These are phyloP conservation scores for Pluvianellus socialis DNA, from an alignment of 2,113 vertebrate genomes.

Conservation along the genomic window DNA sequence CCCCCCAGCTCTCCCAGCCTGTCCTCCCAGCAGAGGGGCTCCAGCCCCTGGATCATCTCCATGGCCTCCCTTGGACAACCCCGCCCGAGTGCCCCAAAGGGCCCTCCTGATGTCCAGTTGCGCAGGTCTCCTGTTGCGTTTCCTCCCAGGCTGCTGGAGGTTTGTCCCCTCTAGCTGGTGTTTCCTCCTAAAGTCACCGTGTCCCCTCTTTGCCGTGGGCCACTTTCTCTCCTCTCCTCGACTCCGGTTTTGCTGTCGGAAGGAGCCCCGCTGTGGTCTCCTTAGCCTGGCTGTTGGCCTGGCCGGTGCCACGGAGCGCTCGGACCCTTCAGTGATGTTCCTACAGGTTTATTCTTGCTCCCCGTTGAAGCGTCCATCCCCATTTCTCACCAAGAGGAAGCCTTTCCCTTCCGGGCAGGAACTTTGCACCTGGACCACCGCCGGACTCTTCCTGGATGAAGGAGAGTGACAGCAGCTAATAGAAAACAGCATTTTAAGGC, in stretches of 20 bases:
- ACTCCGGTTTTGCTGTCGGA: rapidly evolving
- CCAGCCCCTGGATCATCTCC: rapidly evolving
- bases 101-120: no score
- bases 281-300: rapidly evolving
- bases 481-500: neutral
- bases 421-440: no score
- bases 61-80: neutral
- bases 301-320: rapidly evolving
- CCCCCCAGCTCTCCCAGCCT: neutral
- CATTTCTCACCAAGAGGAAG: neutral
- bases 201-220: no score
- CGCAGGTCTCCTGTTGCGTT: rapidly evolving
- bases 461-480: no score
- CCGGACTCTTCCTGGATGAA: neutral
- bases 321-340: rapidly evolving
- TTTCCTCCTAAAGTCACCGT: rapidly evolving
- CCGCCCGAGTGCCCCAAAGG: rapidly evolving
- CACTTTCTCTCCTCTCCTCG: no score
- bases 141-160: rapidly evolving
- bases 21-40: neutral
- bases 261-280: rapidly evolving
- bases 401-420: neutral
- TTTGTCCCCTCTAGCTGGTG: neutral
- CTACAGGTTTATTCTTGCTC: rapidly evolving
- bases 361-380: neutral